phyloP scores from a whole-genome alignment of 2,797 vertebrate species.

The Cossypha polioptera region DNA sequence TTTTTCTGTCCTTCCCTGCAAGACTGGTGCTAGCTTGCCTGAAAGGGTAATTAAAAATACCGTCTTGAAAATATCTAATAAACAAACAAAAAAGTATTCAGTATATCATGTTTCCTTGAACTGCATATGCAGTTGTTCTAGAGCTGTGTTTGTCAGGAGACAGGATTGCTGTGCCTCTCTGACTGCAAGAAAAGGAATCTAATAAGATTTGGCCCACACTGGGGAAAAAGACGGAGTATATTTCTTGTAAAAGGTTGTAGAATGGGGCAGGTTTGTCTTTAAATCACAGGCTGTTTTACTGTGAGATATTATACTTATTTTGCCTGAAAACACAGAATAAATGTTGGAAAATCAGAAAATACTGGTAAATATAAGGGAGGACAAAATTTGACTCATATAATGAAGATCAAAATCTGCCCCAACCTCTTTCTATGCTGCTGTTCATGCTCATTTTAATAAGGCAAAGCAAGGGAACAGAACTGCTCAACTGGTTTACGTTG shows the following conservation, averaged over 20 bases:
- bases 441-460: background rate
- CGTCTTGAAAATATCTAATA: background rate
- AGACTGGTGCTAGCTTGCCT: background rate
- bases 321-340: background rate
- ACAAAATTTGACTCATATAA: background rate
- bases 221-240: background rate
- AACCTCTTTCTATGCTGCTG: background rate
- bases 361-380: background rate
- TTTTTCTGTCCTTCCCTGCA: background rate
- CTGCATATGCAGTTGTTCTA: background rate
- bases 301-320: background rate
- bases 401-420: background rate
- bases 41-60: background rate
- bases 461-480: background rate
- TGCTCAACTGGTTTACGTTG: background rate
- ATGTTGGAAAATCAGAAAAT: background rate
- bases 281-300: background rate
- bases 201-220: background rate
- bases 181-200: background rate
- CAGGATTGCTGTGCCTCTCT: background rate
- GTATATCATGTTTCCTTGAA: background rate
- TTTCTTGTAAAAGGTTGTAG: background rate
- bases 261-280: background rate
- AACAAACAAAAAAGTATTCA: background rate
- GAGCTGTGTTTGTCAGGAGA: background rate